phyloP scores from a whole-genome alignment of 1,140 invertebrate genomes.

The Micrasema longulum region DNA sequence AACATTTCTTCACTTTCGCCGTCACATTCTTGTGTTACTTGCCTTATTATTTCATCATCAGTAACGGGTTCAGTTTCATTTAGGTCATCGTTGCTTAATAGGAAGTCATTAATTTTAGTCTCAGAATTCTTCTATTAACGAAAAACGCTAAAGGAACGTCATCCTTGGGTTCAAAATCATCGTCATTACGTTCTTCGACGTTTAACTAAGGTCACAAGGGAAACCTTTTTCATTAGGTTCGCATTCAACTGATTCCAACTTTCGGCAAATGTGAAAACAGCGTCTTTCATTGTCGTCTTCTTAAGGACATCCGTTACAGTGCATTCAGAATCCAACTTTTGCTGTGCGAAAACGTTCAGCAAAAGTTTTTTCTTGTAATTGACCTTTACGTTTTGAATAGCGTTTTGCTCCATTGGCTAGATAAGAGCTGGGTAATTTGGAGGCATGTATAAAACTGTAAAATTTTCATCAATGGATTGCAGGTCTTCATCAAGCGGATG shows the following conservation, averaged over 20 bases:
- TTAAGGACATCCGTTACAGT: neutral
- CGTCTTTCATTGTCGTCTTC: constrained; percentile 1
- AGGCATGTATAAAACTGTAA: constrained; percentile 2
- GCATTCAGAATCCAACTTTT: neutral
- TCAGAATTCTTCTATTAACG: neutral
- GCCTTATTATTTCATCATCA: constrained; percentile 1
- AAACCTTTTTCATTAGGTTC: neutral
- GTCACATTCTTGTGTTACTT: neutral
- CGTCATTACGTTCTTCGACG: neutral
- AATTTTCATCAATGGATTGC: neutral
- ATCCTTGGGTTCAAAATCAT: too few relatives aligned
- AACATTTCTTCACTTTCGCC: neutral
- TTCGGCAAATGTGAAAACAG: neutral
- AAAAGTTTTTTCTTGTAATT: constrained; percentile 3
- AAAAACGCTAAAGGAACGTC: constrained; percentile 2
- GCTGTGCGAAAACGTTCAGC: neutral
- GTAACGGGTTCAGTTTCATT: constrained; percentile 1
- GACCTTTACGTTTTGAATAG: neutral
- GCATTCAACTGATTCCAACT: neutral
- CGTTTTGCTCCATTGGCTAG: neutral
- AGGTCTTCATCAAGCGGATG: too few relatives aligned
- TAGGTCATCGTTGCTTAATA: too few relatives aligned
- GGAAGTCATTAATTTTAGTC: neutral
- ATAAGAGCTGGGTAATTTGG: neutral
- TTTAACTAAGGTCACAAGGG: neutral